A percentile compares a stretch with the other conserved stretches of the same genome.
Conservation (phyloP, 2,888 invertebrate genomes). For the Aspidiotus destructor region DNA sequence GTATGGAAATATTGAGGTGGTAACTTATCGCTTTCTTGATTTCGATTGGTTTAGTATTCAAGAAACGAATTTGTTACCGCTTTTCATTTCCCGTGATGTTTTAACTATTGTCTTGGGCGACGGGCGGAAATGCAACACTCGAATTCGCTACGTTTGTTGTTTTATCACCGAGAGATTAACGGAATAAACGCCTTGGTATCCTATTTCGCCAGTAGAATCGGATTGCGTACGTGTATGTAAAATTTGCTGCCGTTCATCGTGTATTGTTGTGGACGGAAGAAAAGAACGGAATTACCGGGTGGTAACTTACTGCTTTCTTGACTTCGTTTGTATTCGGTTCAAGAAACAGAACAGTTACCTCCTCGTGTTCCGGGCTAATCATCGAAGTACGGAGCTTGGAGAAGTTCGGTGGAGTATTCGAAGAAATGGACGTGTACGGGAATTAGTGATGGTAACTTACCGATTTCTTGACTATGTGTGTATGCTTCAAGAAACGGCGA, state of each 20-base stretch:
- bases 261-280: background rate
- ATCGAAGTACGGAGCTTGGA: background rate
- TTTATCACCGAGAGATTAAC: background rate
- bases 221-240: conserved; percentile 14
- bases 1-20: conserved; percentile 26
- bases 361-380: conserved; percentile 19
- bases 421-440: background rate
- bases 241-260: too few species aligned
- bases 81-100: conserved; percentile 23
- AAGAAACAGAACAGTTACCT: conserved; percentile 28
- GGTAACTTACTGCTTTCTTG: conserved; percentile 32
- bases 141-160: too few species aligned
- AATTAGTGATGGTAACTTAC: conserved; percentile 29
- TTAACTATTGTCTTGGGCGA: background rate
- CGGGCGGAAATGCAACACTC: too few species aligned
- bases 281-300: conserved; percentile 23
- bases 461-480: conserved; percentile 27
- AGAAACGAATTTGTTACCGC: conserved; percentile 29
- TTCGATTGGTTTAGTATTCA: conserved; percentile 18
- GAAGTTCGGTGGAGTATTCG: too few species aligned
- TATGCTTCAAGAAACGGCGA: conserved; percentile 23
- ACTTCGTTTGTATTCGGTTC: conserved; percentile 18
- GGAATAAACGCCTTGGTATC: background rate
- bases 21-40: conserved; percentile 33
- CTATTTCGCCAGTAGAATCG: conserved; percentile 8